A percentile compares a stretch with the other conserved stretches of the same genome.
Evolutionary conservation across 2,888 invertebrate genomes (phyloP).

Genomic region (Caradrina clavipalpis): DNA sequence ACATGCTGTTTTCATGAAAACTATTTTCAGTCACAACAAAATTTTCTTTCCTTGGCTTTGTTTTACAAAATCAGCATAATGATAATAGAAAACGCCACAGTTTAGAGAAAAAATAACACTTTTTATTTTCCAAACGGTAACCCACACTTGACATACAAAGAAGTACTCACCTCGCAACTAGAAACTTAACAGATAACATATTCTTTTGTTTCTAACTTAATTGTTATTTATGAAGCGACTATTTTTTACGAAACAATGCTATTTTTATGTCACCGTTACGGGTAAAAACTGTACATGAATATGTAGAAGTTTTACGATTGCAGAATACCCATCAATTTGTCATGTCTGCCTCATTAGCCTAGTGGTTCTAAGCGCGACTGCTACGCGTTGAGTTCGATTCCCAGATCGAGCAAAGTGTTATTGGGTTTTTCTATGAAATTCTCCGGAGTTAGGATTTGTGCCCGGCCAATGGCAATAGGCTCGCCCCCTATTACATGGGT

Average conservation of each 20-base stretch:
- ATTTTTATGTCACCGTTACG: constrained; percentile 87
- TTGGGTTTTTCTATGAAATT: too few relatives aligned
- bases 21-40: background rate
- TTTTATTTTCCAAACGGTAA: constrained; percentile 47
- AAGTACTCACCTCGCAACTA: constrained; percentile 21
- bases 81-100: background rate
- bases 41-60: background rate
- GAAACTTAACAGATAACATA: constrained; percentile 75
- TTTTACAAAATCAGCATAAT: background rate
- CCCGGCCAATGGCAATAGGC: too few relatives aligned
- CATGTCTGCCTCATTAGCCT: background rate
- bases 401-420: too few relatives aligned
- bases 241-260: constrained; percentile 86
- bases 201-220: constrained; percentile 80
- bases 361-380: too few relatives aligned
- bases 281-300: constrained; percentile 85
- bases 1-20: background rate
- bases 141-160: constrained; percentile 36
- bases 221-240: constrained; percentile 82
- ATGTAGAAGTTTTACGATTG: constrained; percentile 70
- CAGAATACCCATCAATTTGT: constrained; percentile 26
- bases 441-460: too few relatives aligned
- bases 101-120: constrained; percentile 20
- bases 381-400: too few relatives aligned
- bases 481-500: too few relatives aligned